phyloP scores from a whole-genome alignment of 2,113 vertebrate species.

The Fukomys damarensis region DNA sequence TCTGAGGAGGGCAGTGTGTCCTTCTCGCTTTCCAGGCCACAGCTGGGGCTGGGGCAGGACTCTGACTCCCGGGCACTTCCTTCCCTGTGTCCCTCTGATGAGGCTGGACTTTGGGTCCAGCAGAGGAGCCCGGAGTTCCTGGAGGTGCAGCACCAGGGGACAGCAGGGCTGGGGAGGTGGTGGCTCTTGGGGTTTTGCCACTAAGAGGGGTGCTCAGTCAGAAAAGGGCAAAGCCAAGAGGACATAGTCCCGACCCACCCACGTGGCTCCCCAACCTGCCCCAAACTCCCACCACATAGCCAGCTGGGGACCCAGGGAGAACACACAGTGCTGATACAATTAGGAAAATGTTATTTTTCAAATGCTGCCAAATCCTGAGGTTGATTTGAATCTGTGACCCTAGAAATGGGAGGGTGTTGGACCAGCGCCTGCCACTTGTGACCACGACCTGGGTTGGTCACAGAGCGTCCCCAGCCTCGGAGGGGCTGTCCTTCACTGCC shows the following conservation, averaged over 20 bases:
- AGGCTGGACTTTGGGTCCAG: background rate
- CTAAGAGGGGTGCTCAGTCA: background rate
- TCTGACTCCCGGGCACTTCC: background rate
- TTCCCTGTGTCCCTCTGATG: fast-evolving
- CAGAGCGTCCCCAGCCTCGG: fast-evolving
- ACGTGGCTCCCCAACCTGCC: background rate
- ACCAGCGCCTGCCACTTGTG: background rate
- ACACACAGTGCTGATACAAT: background rate
- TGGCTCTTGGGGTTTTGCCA: background rate
- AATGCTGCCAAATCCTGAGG: background rate
- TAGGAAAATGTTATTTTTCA: conserved; percentile 62
- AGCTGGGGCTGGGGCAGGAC: background rate
- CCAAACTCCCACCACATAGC: background rate
- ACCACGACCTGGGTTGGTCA: fast-evolving
- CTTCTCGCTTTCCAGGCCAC: background rate
- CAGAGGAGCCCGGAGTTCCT: background rate
- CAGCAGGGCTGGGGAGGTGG: fast-evolving
- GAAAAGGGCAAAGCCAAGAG: background rate
- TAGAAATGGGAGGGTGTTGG: background rate
- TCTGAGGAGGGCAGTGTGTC: fast-evolving
- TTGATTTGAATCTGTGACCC: background rate
- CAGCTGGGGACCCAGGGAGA: conserved; percentile 36
- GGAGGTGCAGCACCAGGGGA: too few relatives aligned
- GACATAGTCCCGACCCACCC: fast-evolving
- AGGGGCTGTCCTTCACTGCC: background rate